Evolutionary conservation across 2,888 invertebrate genomes (phyloP), one percentile per base, ranked within the genome.

Genomic region (Pteria penguin): DNA sequence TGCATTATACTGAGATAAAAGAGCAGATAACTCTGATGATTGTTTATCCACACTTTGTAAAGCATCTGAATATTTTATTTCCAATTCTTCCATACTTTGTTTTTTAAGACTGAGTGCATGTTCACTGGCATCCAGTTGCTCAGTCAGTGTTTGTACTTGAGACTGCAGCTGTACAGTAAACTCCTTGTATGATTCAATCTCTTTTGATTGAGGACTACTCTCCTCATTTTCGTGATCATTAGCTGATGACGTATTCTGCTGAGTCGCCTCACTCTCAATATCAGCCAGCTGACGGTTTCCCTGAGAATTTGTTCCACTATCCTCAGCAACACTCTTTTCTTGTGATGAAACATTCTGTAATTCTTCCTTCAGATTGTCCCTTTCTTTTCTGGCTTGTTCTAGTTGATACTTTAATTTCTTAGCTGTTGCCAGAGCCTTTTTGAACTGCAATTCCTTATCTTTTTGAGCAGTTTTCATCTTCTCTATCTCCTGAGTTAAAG

Each of bases 361-460:
- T 31, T 55, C n/a, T 54, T 36, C 55, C 18, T 24, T 3, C 24
- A 62, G 26, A 24, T 72, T 73, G 18, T 77, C 76, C 26, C 71
- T 78, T 11, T 52, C 73, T 29, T 75, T 79, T 29, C 76, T 83
- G 4, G 84, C 74, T 71, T 88, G 81, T 60, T 82, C 78, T 18
- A 87, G 71, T 75, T 89, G 89, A 32, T 83, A 80, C 60, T 89
- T 89, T 5, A 89, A 76, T 76, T 89, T 89, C 76, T 89, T 89
- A 18, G 86, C 88, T 31, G 88, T 89, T 27, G 88, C 89, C 33
- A 89, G 65, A 24, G 88, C 88, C 73, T 88, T 89, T 58, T 85
- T 86, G 67, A 87, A 84, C 29, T 84, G 85, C 18, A 85, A 63
- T 73, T 87, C 89, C 73, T 87, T 89, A 24, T 86, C 84, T 31